Evolutionary conservation across 2,888 invertebrate species (phyloP).

Genomic region (Drosophila monieri): DNA sequence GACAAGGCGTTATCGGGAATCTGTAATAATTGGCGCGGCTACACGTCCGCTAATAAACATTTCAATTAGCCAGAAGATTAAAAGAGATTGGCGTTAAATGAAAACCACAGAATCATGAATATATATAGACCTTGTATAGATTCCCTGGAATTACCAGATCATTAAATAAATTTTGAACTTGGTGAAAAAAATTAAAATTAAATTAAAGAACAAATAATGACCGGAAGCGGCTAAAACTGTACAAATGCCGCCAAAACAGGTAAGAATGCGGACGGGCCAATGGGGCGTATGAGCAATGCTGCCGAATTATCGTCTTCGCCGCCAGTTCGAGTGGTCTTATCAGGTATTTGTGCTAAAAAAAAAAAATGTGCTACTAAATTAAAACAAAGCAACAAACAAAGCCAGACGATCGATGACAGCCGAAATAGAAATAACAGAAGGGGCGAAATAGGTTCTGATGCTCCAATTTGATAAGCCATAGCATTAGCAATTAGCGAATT

Average conservation of each 20-base stretch:
- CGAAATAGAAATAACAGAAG: constrained; percentile 25
- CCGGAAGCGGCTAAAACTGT: constrained; percentile 61
- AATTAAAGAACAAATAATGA: constrained; percentile 33
- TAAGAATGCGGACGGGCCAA: constrained; percentile 31
- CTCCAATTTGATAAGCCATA: constrained; percentile 78
- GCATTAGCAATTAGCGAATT: constrained; percentile 79
- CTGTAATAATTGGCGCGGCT: constrained; percentile 32
- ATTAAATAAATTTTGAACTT: constrained; percentile 66
- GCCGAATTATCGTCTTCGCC: constrained; percentile 32
- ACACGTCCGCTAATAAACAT: constrained; percentile 37
- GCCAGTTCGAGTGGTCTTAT: constrained; percentile 52
- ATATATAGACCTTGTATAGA: constrained; percentile 10
- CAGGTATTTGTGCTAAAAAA: constrained; percentile 78
- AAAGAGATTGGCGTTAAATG: constrained; percentile 22
- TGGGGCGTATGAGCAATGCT: constrained; percentile 72
- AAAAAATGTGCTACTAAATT: constrained; percentile 76
- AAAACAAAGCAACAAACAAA: constrained; percentile 55
- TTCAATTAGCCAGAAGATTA: constrained; percentile 45
- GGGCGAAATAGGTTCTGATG: constrained; percentile 63
- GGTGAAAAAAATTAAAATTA: constrained; percentile 18
- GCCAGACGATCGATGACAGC: constrained; percentile 14
- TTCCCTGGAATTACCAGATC: constrained; percentile 46
- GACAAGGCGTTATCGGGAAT: constrained; percentile 35
- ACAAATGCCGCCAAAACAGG: constrained; percentile 37
- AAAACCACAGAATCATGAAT: constrained; percentile 11